Percentiles rank a stretch among this genome's conserved stretches.
Evolutionary conservation across 35 echinoderm and acorn worm species (phyloP).

Genomic region (Heliocidaris erythrogramma): DNA sequence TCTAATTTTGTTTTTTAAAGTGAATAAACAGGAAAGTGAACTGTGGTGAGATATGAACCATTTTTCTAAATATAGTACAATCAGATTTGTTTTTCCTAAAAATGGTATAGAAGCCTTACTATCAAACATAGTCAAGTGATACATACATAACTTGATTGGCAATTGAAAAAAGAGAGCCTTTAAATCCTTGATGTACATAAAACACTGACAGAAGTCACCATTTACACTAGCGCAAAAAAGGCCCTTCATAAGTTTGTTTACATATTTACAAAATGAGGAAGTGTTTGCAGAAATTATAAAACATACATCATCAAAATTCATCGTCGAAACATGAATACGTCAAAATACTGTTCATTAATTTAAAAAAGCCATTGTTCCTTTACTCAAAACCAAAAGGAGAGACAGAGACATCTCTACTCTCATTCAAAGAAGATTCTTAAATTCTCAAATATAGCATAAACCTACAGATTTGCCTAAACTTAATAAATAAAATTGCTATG

Average conservation of each 20-base stretch:
- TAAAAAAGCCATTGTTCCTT: neutral
- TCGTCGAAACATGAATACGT: neutral
- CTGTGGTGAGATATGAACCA: neutral
- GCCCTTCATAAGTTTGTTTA: conserved; percentile 11
- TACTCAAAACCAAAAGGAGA: neutral
- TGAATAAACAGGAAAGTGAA: neutral
- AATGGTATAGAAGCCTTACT: neutral
- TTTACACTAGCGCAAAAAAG: neutral
- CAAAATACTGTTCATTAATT: neutral
- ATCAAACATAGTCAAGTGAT: neutral
- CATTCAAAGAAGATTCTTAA: neutral
- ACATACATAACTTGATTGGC: neutral
- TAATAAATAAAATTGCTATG: neutral
- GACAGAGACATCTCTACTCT: neutral
- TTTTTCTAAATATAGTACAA: neutral
- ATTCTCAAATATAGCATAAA: neutral
- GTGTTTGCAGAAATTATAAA: conserved; percentile 20
- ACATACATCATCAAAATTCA: neutral
- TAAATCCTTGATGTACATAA: neutral
- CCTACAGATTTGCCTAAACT: neutral
- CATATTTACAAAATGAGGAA: conserved; percentile 38
- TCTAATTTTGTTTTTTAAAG: neutral
- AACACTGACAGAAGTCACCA: neutral
- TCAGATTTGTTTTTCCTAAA: neutral
- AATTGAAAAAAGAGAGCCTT: neutral